Conservation (phyloP, 53 echinoderm and acorn worm genomes). For the Echinometra lucunter region DNA sequence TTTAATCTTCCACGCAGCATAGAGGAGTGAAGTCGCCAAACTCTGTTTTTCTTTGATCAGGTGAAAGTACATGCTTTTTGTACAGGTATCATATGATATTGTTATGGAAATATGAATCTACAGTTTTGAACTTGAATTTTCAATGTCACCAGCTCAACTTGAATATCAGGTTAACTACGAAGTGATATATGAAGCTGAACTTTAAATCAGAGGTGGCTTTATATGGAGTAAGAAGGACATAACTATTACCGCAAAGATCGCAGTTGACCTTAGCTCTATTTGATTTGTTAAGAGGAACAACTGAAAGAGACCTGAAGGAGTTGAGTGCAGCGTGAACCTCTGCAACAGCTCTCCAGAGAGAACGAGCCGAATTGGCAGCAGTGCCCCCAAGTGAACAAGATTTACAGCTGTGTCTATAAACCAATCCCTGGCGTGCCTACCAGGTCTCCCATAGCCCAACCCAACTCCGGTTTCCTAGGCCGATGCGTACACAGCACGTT, state of each 20-base stretch:
- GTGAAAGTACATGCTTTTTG: background rate
- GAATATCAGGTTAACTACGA: background rate
- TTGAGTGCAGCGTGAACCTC: background rate
- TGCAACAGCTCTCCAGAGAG: slow-evolving; percentile 31
- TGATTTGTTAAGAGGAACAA: background rate
- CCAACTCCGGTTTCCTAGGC: slow-evolving; percentile 57
- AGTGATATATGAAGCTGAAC: slow-evolving; percentile 27
- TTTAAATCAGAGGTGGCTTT: background rate
- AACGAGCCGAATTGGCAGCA: background rate
- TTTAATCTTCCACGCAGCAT: background rate
- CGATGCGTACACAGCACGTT: slow-evolving; percentile 42
- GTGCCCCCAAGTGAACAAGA: slow-evolving; percentile 64
- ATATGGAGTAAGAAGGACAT: background rate
- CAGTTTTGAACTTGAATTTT: slow-evolving; percentile 16
- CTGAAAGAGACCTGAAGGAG: background rate
- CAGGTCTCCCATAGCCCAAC: slow-evolving; percentile 11
- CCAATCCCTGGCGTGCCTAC: slow-evolving; percentile 38
- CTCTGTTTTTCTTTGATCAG: background rate
- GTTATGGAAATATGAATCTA: slow-evolving; percentile 40
- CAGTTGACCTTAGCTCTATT: slow-evolving; percentile 19
- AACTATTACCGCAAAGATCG: background rate
- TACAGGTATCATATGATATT: background rate
- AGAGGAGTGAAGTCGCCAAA: background rate
- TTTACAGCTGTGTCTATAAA: slow-evolving; percentile 68
- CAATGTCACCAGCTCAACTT: slow-evolving; percentile 18